These are phyloP conservation scores for Piaya cayana DNA, from an alignment of 2,113 vertebrate genomes.

Conservation along the genomic window DNA sequence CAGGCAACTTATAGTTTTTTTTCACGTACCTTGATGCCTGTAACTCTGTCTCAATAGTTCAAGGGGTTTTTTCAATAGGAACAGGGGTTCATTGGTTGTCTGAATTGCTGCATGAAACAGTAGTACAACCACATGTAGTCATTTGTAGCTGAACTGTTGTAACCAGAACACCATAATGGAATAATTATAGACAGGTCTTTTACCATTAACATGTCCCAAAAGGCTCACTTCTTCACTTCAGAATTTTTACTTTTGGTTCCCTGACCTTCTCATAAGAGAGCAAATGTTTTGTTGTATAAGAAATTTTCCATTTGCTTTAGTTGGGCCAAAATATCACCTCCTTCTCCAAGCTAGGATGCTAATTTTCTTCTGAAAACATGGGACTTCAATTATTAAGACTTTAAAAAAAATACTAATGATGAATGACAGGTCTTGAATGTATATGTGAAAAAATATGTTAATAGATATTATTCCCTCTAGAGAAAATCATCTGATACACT, in stretches of 20 bases:
- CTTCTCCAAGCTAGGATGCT: background rate
- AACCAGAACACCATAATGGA: background rate
- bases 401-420: slow-evolving; percentile 5
- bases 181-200: background rate
- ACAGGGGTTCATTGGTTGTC: background rate
- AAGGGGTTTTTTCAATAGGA: background rate
- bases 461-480: slow-evolving; percentile 16
- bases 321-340: background rate
- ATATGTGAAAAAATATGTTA: slow-evolving; percentile 13
- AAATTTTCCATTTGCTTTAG: background rate
- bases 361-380: background rate
- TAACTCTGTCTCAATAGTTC: background rate
- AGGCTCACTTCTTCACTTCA: background rate
- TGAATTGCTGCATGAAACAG: background rate
- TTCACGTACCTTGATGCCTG: rapidly evolving
- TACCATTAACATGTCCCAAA: background rate
- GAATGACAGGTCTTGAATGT: background rate
- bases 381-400: background rate
- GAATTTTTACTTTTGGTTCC: background rate
- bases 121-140: background rate
- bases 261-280: background rate
- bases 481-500: slow-evolving; percentile 15
- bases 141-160: background rate
- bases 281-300: background rate
- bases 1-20: background rate